Conservation (phyloP, 2,113 vertebrate species). For the Tragulus kanchil region DNA sequence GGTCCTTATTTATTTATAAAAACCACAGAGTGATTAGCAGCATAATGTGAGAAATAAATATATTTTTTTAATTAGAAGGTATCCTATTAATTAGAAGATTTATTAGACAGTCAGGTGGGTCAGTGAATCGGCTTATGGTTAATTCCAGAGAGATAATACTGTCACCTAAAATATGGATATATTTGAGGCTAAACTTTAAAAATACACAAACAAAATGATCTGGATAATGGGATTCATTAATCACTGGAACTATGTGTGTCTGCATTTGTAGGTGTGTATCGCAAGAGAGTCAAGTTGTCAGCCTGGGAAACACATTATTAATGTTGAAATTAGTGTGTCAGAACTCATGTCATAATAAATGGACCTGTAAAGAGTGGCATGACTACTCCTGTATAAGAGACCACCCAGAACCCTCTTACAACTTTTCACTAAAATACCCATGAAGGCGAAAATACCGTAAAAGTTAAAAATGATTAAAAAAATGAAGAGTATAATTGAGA, state of each 20-base stretch:
- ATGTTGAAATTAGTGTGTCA: not conserved
- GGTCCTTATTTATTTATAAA: slow-evolving; percentile 75
- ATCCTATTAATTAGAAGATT: slow-evolving; percentile 47
- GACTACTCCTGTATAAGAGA: not conserved
- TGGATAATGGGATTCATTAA: slow-evolving; percentile 44
- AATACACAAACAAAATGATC: not conserved
- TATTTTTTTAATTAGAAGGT: not conserved
- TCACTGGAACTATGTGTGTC: not conserved
- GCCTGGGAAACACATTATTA: not conserved
- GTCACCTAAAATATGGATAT: slow-evolving; percentile 39
- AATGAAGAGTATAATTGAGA: not conserved
- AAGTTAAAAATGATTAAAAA: not conserved
- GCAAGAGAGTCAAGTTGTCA: not conserved
- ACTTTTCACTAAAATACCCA: not conserved
- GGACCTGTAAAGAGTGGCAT: not conserved
- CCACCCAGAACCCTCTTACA: not conserved
- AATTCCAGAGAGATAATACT: slow-evolving; percentile 51
- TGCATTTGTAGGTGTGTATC: not conserved
- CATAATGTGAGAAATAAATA: slow-evolving; percentile 40
- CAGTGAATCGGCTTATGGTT: slow-evolving; percentile 43
- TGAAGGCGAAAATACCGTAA: not conserved
- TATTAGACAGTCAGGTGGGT: slow-evolving; percentile 44
- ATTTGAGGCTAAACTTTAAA: not conserved
- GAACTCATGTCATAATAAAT: not conserved
- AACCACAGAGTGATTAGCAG: slow-evolving; percentile 58